phyloP scores from a whole-genome alignment of 2,113 vertebrate species.

The Equus przewalskii region DNA sequence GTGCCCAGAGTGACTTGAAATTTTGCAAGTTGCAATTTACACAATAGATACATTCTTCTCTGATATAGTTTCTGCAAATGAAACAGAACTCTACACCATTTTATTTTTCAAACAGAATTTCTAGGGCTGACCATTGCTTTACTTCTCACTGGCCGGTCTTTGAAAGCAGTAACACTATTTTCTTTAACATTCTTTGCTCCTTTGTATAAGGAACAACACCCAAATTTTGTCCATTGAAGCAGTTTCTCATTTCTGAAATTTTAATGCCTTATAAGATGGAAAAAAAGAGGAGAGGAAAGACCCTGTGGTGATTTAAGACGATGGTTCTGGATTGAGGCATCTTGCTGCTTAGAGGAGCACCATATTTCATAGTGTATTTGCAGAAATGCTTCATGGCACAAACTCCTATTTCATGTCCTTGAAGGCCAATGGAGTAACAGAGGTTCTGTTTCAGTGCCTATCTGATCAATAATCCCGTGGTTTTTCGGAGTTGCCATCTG shows the following conservation, averaged over 20 bases:
- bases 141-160: conserved; percentile 35
- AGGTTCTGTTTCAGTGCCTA: conserved; percentile 72
- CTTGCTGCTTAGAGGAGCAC: conserved; percentile 42
- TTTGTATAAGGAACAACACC: neutral
- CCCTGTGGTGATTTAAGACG: conserved; percentile 68
- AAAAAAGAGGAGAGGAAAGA: conserved; percentile 28
- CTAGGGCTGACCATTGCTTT: neutral
- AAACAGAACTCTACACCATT: conserved; percentile 25
- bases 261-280: conserved; percentile 30
- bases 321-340: conserved; percentile 65
- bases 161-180: conserved; percentile 34
- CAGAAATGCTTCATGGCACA: conserved; percentile 69
- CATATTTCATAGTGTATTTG: conserved; percentile 76
- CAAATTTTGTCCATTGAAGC: conserved; percentile 45
- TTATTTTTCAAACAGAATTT: conserved; percentile 51
- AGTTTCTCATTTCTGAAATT: conserved; percentile 73
- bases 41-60: neutral
- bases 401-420: conserved; percentile 72
- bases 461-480: conserved; percentile 75
- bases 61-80: neutral
- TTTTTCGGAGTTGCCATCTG: conserved; percentile 57
- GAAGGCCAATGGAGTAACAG: conserved; percentile 52
- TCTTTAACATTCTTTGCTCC: conserved; percentile 20
- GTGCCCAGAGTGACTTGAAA: neutral
- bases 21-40: conserved; percentile 13